These are phyloP conservation scores for Heliconius ethilla DNA, from an alignment of 2,888 invertebrate species.

Conservation along the genomic window DNA sequence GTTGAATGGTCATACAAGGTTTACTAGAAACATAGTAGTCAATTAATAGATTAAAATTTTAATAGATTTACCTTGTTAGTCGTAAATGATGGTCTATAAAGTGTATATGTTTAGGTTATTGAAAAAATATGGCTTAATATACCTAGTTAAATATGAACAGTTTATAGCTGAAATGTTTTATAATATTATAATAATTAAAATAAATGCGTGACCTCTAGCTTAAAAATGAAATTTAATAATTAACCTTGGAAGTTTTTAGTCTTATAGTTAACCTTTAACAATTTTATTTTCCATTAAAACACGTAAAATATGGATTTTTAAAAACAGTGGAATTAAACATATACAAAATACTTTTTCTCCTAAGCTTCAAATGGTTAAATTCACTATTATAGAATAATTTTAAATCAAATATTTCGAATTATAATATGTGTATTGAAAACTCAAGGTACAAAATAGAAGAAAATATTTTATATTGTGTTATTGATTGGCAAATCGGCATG, in stretches of 20 bases:
- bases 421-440: not conserved
- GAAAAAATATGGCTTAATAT: not conserved
- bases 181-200: not conserved
- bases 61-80: constrained; percentile 8
- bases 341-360: too few species aligned
- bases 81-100: not conserved
- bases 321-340: too few species aligned
- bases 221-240: constrained; percentile 4
- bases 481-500: constrained; percentile 17
- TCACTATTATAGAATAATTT: not conserved
- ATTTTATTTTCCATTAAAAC: not conserved
- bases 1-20: not conserved
- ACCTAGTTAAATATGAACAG: not conserved
- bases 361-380: not conserved
- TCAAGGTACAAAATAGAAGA: not conserved
- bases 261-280: not conserved
- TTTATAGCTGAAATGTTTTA: not conserved
- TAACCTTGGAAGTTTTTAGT: constrained; percentile 5
- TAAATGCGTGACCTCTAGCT: not conserved
- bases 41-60: not conserved
- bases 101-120: not conserved
- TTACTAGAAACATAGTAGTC: not conserved
- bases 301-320: not conserved
- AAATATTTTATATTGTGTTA: not conserved
- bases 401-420: not conserved